Conservation (phyloP, 2,888 invertebrate species). For the Chaitophorus viminalis region DNA sequence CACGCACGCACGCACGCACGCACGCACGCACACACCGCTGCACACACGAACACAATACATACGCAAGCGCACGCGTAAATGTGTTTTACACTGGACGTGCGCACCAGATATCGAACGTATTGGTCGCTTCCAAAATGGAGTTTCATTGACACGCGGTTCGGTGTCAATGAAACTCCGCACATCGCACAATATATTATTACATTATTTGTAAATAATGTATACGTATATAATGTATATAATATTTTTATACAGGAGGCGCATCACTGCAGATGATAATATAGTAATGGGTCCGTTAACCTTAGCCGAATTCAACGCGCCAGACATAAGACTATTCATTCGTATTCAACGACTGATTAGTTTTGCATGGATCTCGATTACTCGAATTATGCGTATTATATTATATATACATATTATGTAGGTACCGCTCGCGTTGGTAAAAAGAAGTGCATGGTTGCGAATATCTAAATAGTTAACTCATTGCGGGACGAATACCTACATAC, state of each 20-base stretch:
- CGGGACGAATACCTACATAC: neutral
- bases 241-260: neutral
- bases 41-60: no score
- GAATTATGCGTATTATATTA: neutral
- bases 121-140: neutral
- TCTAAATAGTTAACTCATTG: neutral
- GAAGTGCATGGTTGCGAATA: neutral
- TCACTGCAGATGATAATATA: constrained; percentile 22
- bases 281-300: constrained; percentile 53
- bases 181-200: neutral
- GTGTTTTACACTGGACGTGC: neutral
- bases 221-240: neutral
- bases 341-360: constrained; percentile 49
- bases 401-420: neutral
- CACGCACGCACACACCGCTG: no score
- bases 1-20: no score
- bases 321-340: constrained; percentile 13
- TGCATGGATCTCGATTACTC: constrained; percentile 35
- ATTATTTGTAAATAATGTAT: neutral
- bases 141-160: neutral
- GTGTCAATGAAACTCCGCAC: no score
- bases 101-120: neutral
- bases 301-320: constrained; percentile 13
- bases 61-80: neutral
- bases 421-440: neutral